Base-by-base conservation (phyloP, 2,888 invertebrate genomes). In the Phorcus lineatus region DNA sequence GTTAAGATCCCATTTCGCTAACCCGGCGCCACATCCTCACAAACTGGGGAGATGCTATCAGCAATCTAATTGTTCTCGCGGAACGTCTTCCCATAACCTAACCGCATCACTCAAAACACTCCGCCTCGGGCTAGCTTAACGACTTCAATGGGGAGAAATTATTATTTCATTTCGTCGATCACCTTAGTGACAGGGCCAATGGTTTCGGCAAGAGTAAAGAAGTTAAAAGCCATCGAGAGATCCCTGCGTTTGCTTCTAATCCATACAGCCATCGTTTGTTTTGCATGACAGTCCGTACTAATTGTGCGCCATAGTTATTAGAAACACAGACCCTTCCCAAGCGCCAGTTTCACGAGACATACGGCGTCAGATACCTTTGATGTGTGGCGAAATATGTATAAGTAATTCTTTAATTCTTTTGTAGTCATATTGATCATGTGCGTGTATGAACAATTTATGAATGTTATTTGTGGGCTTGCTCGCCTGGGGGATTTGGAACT, bases 401-500 rank as follows among this genome's bases (percentile, higher is more conserved):
- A 84, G 84, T 84, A 84, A 84, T 82, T 81, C 84, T 81, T 82
- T 84, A 82, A 84, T 83, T 83, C 82, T 74, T 74, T 82, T 83
- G 84, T 81, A 74, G 81, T 31, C 57, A 74, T 76, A 62, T 52
- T 74, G 84, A 82, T 28, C 75, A 67, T 52, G 36, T 67, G 67
- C 28, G 54, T 70, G 31, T 36, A 78, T 70, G 54, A 78, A 78
- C 78, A 78, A 67, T 78, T 70, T 78, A 67, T 70, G 52, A 28
- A 78, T 70, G 70, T 67, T 53, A 53, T 47, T 77, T 55, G 47
- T 52, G 57, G 36, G 55, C 55, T 55, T 19, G 57, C 36, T 62
- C 28, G 54, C 77, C 74, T 24, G 22, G 19, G 74, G 74, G 74
- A 52, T 24, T 40, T 74, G 52, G 47, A 74, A 40, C 52, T 52